Percentiles rank a stretch among this genome's conserved stretches.
Conservation (phyloP, 2,797 vertebrate species). For the Austrolebias charrua region DNA sequence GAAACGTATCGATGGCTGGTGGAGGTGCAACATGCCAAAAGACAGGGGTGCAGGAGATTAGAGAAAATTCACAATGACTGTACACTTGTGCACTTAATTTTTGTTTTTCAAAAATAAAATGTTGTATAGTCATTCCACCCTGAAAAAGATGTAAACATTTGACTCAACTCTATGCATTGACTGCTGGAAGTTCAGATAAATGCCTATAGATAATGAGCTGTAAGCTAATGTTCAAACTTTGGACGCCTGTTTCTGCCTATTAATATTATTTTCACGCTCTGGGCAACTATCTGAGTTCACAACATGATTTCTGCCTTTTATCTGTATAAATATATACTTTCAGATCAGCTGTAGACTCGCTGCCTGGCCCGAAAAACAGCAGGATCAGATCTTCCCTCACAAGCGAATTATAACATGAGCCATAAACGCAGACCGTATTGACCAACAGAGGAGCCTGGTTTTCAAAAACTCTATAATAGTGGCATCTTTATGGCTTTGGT, state of each 20-base stretch:
- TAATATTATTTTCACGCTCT: slow-evolving; percentile 21
- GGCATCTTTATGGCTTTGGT: slow-evolving; percentile 61
- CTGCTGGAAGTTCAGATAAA: too few relatives aligned
- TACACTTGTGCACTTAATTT: too few relatives aligned
- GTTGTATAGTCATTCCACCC: too few relatives aligned
- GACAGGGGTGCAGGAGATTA: too few relatives aligned
- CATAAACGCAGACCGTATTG: slow-evolving; percentile 63
- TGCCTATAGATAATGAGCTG: too few relatives aligned
- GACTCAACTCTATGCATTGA: too few relatives aligned
- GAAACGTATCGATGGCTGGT: too few relatives aligned
- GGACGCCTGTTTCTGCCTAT: slow-evolving; percentile 13
- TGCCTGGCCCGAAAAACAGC: slow-evolving; percentile 41
- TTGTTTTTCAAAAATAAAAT: too few relatives aligned
- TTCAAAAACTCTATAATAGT: slow-evolving; percentile 49
- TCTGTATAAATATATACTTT: slow-evolving; percentile 47
- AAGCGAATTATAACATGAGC: slow-evolving; percentile 53
- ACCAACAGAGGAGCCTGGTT: slow-evolving; percentile 53
- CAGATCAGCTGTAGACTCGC: slow-evolving; percentile 39
- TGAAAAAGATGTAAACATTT: too few relatives aligned
- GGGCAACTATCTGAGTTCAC: slow-evolving; percentile 4
- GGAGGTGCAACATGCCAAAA: too few relatives aligned
- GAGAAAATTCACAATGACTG: too few relatives aligned
- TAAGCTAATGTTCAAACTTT: slow-evolving; percentile 28
- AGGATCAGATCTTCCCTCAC: slow-evolving; percentile 35
- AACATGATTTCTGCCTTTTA: slow-evolving; percentile 8